These are phyloP conservation scores for Entomyzon cyanotis DNA, from an alignment of 2,113 vertebrate species.

Conservation along the genomic window DNA sequence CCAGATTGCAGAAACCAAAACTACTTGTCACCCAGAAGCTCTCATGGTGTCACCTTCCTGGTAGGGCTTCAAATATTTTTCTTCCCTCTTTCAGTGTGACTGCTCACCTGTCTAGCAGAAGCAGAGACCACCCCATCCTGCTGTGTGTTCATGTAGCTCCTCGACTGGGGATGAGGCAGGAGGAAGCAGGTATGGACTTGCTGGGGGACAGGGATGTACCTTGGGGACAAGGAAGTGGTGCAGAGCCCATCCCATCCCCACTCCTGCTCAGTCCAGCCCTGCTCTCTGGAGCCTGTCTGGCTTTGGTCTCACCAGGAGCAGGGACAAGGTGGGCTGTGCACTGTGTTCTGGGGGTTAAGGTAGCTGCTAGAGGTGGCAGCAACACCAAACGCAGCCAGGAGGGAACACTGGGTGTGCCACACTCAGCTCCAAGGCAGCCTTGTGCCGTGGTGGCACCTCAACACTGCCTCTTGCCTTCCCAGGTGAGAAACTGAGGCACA, in stretches of 20 bases:
- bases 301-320: neutral
- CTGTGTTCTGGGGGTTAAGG: neutral
- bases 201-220: neutral
- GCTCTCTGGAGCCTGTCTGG: neutral
- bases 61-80: neutral
- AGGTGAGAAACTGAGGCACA: neutral
- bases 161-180: neutral
- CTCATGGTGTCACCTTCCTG: neutral
- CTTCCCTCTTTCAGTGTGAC: neutral
- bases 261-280: neutral
- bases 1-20: neutral
- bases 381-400: neutral
- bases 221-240: fast-evolving
- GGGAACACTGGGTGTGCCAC: neutral
- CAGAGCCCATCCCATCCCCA: fast-evolving
- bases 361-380: neutral
- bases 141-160: no score
- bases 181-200: neutral
- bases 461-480: neutral
- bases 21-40: neutral
- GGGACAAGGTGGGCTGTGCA: neutral
- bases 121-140: neutral
- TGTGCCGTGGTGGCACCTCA: neutral
- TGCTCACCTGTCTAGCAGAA: neutral
- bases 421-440: neutral